Conservation (phyloP, 2,797 vertebrate genomes). For the Ispidina lecontei region DNA sequence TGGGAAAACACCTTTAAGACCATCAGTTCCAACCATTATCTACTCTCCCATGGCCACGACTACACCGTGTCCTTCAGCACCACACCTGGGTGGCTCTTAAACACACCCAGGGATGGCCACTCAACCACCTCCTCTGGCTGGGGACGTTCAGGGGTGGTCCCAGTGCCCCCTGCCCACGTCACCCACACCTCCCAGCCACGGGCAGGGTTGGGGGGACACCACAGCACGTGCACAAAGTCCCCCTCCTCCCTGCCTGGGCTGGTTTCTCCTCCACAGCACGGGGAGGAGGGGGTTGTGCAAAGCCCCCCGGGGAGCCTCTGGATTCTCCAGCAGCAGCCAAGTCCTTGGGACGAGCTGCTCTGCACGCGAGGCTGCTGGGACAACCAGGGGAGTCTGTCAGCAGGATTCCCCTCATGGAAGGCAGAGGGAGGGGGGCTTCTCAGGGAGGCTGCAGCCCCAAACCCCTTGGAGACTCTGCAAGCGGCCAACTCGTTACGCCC, state of each 20-base stretch:
- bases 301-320: not conserved
- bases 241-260: not conserved
- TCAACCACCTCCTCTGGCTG: not conserved
- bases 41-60: too few relatives aligned
- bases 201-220: not conserved
- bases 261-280: not conserved
- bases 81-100: too few relatives aligned
- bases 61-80: too few relatives aligned
- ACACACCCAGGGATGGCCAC: too few relatives aligned
- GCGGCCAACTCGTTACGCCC: not conserved
- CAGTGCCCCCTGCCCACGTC: not conserved
- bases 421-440: not conserved
- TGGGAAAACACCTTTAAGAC: too few relatives aligned
- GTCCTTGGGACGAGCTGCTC: not conserved
- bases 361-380: constrained; percentile 28
- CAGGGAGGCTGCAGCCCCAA: not conserved
- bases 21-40: too few relatives aligned
- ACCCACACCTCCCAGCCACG: not conserved
- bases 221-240: not conserved
- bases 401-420: constrained; percentile 30
- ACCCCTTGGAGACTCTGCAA: accelerated
- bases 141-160: not conserved
- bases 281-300: constrained; percentile 13
- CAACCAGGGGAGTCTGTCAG: not conserved
- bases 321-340: constrained; percentile 37